Conservation (phyloP, 2,113 vertebrate species). For the Zapornia atra region DNA sequence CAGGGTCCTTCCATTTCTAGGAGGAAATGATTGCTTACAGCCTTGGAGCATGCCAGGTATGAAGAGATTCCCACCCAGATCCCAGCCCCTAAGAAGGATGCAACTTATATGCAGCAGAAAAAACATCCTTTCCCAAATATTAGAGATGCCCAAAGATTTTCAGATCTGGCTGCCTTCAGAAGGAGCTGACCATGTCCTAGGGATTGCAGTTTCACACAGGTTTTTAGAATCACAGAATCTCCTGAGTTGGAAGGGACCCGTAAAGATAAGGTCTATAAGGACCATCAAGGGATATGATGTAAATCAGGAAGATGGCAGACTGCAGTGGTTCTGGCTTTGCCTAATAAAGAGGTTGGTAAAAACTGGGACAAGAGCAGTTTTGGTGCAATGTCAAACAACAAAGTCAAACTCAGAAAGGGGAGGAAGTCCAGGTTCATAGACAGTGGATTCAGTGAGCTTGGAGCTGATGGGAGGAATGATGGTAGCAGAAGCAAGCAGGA, state of each 20-base stretch:
- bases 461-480: not conserved
- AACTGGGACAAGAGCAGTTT: not conserved
- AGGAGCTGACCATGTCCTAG: not conserved
- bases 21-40: not conserved
- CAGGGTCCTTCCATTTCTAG: not conserved
- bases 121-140: not conserved
- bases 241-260: too few relatives aligned
- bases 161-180: not conserved
- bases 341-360: not conserved
- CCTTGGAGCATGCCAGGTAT: not conserved
- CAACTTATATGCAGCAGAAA: rapidly evolving
- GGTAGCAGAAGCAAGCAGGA: not conserved
- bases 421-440: not conserved
- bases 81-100: not conserved
- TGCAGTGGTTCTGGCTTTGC: not conserved
- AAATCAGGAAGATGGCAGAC: not conserved
- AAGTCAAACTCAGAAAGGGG: rapidly evolving
- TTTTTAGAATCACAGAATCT: not conserved
- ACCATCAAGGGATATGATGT: too few relatives aligned
- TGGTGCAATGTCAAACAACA: not conserved
- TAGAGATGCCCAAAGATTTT: not conserved
- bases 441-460: not conserved
- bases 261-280: too few relatives aligned
- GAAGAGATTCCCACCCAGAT: not conserved
- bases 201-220: not conserved